Evolutionary conservation across 2,888 invertebrate genomes (phyloP).

Genomic region (Anticlea derivata): DNA sequence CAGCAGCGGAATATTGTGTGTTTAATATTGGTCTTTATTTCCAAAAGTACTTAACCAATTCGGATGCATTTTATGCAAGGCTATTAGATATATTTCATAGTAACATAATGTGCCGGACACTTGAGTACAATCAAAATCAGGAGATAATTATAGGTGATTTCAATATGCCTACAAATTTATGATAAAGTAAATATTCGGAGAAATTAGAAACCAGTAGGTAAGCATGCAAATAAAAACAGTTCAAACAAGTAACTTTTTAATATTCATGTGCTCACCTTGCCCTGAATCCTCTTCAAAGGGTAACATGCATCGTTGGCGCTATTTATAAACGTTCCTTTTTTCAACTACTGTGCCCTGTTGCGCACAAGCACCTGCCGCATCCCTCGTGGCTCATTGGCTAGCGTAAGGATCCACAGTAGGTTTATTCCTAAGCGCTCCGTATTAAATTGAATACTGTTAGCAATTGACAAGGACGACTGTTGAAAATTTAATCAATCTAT

Average conservation of each 20-base stretch:
- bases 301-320: constrained; percentile 70
- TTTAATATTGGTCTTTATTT: too few relatives aligned
- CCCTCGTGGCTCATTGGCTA: constrained; percentile 64
- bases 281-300: constrained; percentile 58
- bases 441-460: not conserved
- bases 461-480: not conserved
- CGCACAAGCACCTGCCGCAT: constrained; percentile 64
- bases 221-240: not conserved
- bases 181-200: too few relatives aligned
- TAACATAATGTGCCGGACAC: too few relatives aligned
- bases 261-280: constrained; percentile 11
- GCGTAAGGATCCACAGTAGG: constrained; percentile 11
- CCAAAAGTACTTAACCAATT: too few relatives aligned
- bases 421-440: constrained; percentile 11
- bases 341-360: constrained; percentile 57
- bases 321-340: constrained; percentile 73
- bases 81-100: too few relatives aligned
- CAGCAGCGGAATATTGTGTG: too few relatives aligned
- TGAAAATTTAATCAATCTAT: not conserved
- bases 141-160: too few relatives aligned
- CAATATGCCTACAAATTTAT: too few relatives aligned
- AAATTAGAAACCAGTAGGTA: too few relatives aligned
- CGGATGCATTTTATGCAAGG: too few relatives aligned
- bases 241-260: not conserved
- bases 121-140: too few relatives aligned